Evolutionary conservation across 2,797 vertebrate species (phyloP).

Genomic region (Hypotaenidia okinawae): DNA sequence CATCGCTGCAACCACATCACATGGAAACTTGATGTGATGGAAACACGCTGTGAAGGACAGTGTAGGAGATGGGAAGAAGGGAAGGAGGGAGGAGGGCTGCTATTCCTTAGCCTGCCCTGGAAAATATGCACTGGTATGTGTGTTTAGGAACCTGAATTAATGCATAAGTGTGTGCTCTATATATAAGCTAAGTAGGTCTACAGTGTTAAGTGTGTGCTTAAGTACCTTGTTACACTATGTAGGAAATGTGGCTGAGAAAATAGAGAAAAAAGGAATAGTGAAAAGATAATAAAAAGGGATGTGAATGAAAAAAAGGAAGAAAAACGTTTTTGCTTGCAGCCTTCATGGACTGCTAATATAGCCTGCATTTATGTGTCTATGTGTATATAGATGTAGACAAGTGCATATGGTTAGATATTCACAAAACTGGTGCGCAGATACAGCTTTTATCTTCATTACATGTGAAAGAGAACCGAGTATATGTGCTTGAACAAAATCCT

Average conservation of each 20-base stretch:
- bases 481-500: neutral
- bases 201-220: neutral
- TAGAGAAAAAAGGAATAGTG: neutral
- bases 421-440: slow-evolving; percentile 20
- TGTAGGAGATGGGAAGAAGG: neutral
- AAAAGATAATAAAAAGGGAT: neutral
- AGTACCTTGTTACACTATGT: neutral
- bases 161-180: neutral
- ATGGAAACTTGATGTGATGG: neutral
- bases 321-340: neutral
- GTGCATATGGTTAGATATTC: slow-evolving; percentile 50
- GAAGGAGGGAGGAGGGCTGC: neutral
- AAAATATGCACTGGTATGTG: neutral
- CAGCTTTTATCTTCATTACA: slow-evolving; percentile 62
- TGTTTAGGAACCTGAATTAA: neutral
- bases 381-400: slow-evolving; percentile 54
- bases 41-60: neutral
- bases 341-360: neutral
- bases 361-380: neutral
- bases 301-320: neutral
- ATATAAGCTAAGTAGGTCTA: neutral
- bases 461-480: neutral
- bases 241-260: neutral
- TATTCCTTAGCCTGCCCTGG: neutral
- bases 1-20: neutral